Evolutionary conservation across 2,888 invertebrate species (phyloP).

Genomic region (Drosophila picticornis): DNA sequence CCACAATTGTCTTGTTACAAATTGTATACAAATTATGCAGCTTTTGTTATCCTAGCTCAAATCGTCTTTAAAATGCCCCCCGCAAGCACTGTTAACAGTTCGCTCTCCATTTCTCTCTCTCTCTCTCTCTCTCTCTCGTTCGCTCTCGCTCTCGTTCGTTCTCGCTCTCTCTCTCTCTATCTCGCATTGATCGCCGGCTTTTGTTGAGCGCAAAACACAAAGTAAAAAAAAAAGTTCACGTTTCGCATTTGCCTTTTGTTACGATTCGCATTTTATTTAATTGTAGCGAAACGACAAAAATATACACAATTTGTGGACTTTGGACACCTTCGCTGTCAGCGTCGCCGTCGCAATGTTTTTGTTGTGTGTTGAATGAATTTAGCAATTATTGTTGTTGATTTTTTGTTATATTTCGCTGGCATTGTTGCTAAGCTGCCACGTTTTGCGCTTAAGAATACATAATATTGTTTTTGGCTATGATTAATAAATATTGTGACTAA

Average conservation of each 20-base stretch:
- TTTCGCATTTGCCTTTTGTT: slow-evolving; percentile 54
- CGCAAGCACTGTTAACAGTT: slow-evolving; percentile 14
- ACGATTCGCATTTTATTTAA: slow-evolving; percentile 71
- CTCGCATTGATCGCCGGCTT: slow-evolving; percentile 46
- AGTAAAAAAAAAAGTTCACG: slow-evolving; percentile 62
- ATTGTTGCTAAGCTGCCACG: slow-evolving; percentile 66
- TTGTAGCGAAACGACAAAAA: slow-evolving; percentile 66
- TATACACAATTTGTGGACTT: slow-evolving; percentile 63
- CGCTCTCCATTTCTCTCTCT: not conserved
- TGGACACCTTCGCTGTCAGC: slow-evolving; percentile 52
- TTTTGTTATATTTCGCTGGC: slow-evolving; percentile 13
- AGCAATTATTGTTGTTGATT: slow-evolving; percentile 28
- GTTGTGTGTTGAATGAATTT: slow-evolving; percentile 60
- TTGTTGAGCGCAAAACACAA: slow-evolving; percentile 31
- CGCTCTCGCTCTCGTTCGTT: not conserved
- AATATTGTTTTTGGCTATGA: slow-evolving; percentile 12
- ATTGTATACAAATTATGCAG: slow-evolving; percentile 45
- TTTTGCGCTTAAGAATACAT: slow-evolving; percentile 41
- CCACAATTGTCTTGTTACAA: slow-evolving; percentile 22
- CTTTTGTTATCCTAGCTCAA: slow-evolving; percentile 37
- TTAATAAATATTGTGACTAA: slow-evolving; percentile 14
- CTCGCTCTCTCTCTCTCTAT: slow-evolving; percentile 1
- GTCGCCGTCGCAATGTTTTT: slow-evolving; percentile 24
- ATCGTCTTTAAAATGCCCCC: slow-evolving; percentile 24
- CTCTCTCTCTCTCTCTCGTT: not conserved